Base-by-base conservation (phyloP, 1,140 invertebrate species). In the Papilio machaon region DNA sequence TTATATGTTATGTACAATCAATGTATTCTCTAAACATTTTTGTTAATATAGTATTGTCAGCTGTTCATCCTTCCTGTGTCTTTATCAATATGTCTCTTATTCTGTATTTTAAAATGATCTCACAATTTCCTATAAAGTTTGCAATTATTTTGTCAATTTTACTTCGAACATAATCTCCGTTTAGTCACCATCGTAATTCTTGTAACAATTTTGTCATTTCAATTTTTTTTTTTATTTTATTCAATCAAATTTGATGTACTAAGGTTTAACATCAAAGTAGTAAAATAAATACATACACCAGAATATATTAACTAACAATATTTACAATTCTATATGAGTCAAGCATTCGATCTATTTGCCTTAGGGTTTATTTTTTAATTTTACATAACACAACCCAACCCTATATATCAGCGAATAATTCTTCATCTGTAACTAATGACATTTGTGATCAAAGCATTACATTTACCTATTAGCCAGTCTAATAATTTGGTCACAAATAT, bases 21-120 rank as follows among this genome's bases (percentile, higher is more conserved):
- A 84, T 85, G 81, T 85, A 84, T 88, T 89, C 81, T 87, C 91
- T 92, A 88, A 89, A 89, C 89, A 88, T 88, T 91, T 92, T 86
- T 90, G 87, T 92, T 91, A 92, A 89, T 89, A 87, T 94, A 94
- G 92, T 94, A 94, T 94, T 94, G 92, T 94, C 92, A 92, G 91
- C 91, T 93, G 92, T 89, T 91, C 86, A 87, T 90, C 89, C 87
- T 91, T 90, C 87, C 89, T 91, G 88, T 90, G 86, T 90, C 79
- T 82, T 80, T 85, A 84, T 85, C 80, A 84, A 84, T 84, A 82
- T 86, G 81, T 85, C 38, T 84, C 52, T 82, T 83, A 82, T 80
- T 79, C 23, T 81, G 67, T 77, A 77, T 84, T 83, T 82, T 85
- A 74, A 30, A 64, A 52, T 54, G 15, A 17, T 70, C 30, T 17